Base-by-base conservation (phyloP, 2,888 invertebrate species). In the Brachylomia viminalis region DNA sequence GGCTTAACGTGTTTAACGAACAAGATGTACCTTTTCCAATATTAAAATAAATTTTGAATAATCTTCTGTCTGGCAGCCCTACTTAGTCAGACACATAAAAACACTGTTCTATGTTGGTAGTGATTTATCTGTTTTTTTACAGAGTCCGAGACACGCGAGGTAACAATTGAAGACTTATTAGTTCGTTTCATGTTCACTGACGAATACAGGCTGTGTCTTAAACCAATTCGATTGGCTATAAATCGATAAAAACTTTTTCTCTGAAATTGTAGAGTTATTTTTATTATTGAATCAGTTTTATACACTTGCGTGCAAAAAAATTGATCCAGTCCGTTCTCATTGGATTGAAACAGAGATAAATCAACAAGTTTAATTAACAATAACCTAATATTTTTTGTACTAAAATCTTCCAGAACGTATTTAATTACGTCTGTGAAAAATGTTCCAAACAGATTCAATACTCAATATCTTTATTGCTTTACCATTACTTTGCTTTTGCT, bases 81-180 rank as follows among this genome's bases (percentile, higher is more conserved):
- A 84, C 0, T 1, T 7, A 0, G 6, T 69, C 87, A 88, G 88
- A 88, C 88, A 71, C 68, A 87, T 82, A 84, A 86, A 86, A 84
- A 79, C 72, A 54, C 75, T 66, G 58, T 68, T 79, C 62, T 69
- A 68, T 67, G 62, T 71, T 52, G 23, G 67, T 74, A 58, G 72
- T 79, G 82, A 88, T 86, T 84, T 87, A 84, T 86, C 62, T 77
- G 54, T 54, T 67, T 78, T 83, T 85, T 84, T 79, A 59, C 52
- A 47, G 30, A 62, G 13, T 56, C 23, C 54, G 58, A 73, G 74
- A 77, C 86, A 86, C 80, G 88, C 82, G 84, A 87, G 42, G 61
- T 67, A 71, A 73, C 79, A 70, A 86, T 86, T 75, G 80, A 83
- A 75, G 78, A 79, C 68, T 79, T 77, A 82, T 83, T 75, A 64